Base-by-base conservation (phyloP, 2,888 invertebrate genomes). In the Eristalis tenax region DNA sequence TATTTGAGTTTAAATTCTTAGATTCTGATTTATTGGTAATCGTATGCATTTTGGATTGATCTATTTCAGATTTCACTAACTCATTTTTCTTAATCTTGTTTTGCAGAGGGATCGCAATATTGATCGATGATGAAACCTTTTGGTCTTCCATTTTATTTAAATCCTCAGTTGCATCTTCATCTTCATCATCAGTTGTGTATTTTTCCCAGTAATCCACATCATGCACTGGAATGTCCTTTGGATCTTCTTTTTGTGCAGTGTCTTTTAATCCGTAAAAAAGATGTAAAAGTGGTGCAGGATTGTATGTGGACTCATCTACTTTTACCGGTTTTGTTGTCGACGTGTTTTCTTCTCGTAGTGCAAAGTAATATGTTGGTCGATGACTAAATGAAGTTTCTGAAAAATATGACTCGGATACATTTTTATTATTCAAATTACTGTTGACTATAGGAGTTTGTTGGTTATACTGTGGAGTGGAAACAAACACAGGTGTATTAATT, bases 171-270 rank as follows among this genome's bases (percentile, higher is more conserved):
- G 63, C 38, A 35, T 70, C 61, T 18, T 83, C 76, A n/a, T 77
- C 77, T 1, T 68, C 61, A 15, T 69, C 69, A 6, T 35, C 61
- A 15, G 69, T 59, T 10, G 57, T 64, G 18, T 73, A 32, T 11
- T 40, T 23, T 15, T 74, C 69, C 76, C 71, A 73, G 50, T 68
- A 73, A n/a, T 63, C 59, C 5, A 50, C 68, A 2, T 11, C 40
- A 4, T n/a, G 15, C 4, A 59, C 38, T 28, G 71, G 26, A 18
- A 18, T 6, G 18, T 2, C 18, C 18, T 50, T 18, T 18, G 18
- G 0, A 8, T 8, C 18, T 22, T 82, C 79, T 2, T 82, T 66
- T 10, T 79, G 57, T 8, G 93, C 92, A 26, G 79, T 38, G 8
- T 69, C 38, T 8, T 64, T 35, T 0, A 50, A 1, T 11, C 63